Evolutionary conservation across 2,797 vertebrate genomes (phyloP).

Genomic region (Picus viridis): DNA sequence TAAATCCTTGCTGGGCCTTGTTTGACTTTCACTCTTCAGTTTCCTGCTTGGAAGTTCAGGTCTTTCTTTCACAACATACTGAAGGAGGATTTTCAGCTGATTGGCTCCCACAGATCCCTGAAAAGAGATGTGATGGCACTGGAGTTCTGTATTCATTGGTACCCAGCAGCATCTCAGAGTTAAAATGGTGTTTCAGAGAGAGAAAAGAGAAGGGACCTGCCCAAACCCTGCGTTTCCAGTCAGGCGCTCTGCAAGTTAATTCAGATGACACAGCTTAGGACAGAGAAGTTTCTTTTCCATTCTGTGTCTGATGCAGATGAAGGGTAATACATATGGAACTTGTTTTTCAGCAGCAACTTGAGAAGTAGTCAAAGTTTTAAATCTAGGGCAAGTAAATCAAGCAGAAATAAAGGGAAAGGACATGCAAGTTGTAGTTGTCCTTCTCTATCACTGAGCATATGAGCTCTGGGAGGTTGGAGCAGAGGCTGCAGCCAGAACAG

Average conservation of each 20-base stretch:
- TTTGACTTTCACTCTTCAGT: slow-evolving; percentile 15
- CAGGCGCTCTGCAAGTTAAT: slow-evolving; percentile 9
- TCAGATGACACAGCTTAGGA: background rate
- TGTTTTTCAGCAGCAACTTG: slow-evolving; percentile 43
- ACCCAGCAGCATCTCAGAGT: background rate
- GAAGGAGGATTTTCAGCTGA: slow-evolving; percentile 11
- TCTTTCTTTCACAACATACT: background rate
- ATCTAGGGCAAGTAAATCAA: slow-evolving; percentile 64
- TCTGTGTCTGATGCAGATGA: slow-evolving; percentile 16
- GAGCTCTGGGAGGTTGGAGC: background rate
- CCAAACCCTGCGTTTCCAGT: background rate
- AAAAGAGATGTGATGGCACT: background rate
- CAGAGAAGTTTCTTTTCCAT: background rate
- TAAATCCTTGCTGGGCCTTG: background rate
- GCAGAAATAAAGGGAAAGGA: slow-evolving; percentile 54
- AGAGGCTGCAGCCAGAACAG: background rate
- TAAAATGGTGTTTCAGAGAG: background rate
- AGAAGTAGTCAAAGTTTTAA: slow-evolving; percentile 46
- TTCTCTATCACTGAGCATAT: background rate
- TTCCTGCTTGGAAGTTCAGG: background rate
- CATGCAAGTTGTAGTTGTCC: slow-evolving; percentile 45
- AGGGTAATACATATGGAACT: slow-evolving; percentile 53
- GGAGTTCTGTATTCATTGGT: background rate
- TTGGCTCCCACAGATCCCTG: slow-evolving; percentile 10
- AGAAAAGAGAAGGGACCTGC: background rate